Conservation (phyloP, 1,140 invertebrate species). For the Centruroides vittatus region DNA sequence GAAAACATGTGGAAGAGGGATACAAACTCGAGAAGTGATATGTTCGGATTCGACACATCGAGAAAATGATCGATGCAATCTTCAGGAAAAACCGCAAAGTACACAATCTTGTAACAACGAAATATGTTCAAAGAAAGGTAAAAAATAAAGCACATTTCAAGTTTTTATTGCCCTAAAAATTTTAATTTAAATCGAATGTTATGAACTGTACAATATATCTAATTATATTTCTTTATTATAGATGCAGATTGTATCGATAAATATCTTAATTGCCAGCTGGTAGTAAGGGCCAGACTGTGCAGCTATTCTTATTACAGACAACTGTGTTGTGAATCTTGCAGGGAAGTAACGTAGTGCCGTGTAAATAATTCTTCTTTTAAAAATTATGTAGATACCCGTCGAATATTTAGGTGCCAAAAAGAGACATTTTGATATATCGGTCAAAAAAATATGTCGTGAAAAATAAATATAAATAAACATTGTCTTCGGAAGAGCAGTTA, state of each 20-base stretch:
- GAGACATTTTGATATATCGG: no score
- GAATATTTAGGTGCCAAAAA: no score
- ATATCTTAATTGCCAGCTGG: constrained; percentile 53
- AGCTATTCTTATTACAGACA: constrained; percentile 61
- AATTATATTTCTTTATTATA: constrained; percentile 13
- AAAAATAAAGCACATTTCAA: background rate
- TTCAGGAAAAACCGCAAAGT: constrained; percentile 37
- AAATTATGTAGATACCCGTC: no score
- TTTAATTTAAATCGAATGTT: no score
- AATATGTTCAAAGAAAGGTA: constrained; percentile 30
- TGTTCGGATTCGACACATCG: constrained; percentile 40
- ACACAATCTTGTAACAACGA: constrained; percentile 44
- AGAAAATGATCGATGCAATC: constrained; percentile 36
- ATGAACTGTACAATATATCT: no score
- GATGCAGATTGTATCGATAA: constrained; percentile 49
- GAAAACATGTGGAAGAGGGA: constrained; percentile 41
- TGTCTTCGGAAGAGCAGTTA: no score
- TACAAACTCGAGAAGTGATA: constrained; percentile 41
- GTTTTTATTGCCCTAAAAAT: background rate
- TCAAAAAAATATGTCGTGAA: no score
- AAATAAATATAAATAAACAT: no score
- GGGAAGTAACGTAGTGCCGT: background rate
- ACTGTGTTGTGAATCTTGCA: constrained; percentile 58
- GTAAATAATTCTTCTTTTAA: no score
- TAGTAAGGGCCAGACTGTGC: constrained; percentile 60